Conservation (phyloP, 1,140 invertebrate genomes). For the Bacillus rossius region DNA sequence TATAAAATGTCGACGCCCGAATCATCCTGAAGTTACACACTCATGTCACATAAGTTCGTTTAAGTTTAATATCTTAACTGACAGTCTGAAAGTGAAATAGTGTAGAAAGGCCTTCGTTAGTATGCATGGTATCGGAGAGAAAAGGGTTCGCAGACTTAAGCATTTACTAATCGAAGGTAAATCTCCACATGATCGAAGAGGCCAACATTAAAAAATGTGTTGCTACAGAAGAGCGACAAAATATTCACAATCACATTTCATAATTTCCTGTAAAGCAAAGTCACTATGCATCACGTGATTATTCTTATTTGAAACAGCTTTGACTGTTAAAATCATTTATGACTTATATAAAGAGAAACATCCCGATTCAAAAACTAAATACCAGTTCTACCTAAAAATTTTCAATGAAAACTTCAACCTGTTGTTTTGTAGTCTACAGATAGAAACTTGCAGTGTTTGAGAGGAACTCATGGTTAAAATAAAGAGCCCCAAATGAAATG, state of each 20-base stretch:
- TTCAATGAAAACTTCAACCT: slow-evolving; percentile 6
- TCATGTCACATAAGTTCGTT: no score
- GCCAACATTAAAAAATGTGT: no score
- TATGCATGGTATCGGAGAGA: no score
- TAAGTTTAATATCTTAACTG: no score
- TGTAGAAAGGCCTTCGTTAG: no score
- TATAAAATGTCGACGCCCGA: no score
- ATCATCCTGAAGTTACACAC: no score
- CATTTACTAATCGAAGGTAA: no score
- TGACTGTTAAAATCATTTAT: neutral
- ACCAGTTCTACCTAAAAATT: neutral
- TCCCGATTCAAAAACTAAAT: neutral
- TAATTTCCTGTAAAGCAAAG: neutral
- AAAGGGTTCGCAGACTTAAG: no score
- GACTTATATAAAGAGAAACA: slow-evolving; percentile 2
- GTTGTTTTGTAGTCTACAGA: neutral
- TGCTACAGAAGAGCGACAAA: no score
- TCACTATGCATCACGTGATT: neutral
- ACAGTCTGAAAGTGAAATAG: no score
- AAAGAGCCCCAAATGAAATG: neutral
- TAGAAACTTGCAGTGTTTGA: slow-evolving; percentile 1
- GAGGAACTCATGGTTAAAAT: slow-evolving; percentile 2
- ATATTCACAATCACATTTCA: slow-evolving; percentile 1
- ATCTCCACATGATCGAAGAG: no score
- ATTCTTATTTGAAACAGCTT: neutral